Evolutionary conservation across 2,797 vertebrate genomes (phyloP).

Genomic region (Argyrosomus regius): DNA sequence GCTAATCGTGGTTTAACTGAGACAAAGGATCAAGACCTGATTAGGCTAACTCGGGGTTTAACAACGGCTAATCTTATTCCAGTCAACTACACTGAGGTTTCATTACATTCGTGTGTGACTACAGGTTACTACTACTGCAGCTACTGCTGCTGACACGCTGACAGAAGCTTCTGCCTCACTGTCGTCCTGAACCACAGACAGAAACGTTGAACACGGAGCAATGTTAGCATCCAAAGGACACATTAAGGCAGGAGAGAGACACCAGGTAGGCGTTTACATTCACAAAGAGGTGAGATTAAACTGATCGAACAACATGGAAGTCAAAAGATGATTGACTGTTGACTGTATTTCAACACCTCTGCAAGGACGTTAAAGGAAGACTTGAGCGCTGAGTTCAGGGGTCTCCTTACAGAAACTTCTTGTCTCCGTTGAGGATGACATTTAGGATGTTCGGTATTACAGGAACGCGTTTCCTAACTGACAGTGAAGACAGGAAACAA

Average conservation of each 20-base stretch:
- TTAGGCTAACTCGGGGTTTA: constrained; percentile 73
- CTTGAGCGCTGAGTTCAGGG: constrained; percentile 13
- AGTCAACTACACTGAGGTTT: constrained; percentile 70
- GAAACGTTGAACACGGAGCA: background rate
- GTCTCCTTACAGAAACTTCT: no score
- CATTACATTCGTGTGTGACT: constrained; percentile 45
- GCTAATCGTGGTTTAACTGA: constrained; percentile 72
- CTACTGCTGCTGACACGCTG: background rate
- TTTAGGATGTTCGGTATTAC: no score
- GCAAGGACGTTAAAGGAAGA: constrained; percentile 8
- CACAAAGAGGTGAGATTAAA: background rate
- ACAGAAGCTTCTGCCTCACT: background rate
- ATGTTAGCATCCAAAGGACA: background rate
- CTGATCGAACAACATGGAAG: background rate
- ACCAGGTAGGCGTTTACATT: accelerated
- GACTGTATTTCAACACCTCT: background rate
- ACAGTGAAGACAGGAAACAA: no score
- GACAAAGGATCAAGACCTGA: constrained; percentile 72
- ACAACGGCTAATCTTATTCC: constrained; percentile 72
- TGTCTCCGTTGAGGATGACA: no score
- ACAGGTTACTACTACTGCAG: constrained; percentile 1
- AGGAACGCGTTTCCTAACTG: no score
- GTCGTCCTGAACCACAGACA: background rate
- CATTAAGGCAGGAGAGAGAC: background rate
- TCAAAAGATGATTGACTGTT: background rate